These are phyloP conservation scores for Agapetus fuscipes DNA, from an alignment of 2,888 invertebrate species.

Conservation along the genomic window DNA sequence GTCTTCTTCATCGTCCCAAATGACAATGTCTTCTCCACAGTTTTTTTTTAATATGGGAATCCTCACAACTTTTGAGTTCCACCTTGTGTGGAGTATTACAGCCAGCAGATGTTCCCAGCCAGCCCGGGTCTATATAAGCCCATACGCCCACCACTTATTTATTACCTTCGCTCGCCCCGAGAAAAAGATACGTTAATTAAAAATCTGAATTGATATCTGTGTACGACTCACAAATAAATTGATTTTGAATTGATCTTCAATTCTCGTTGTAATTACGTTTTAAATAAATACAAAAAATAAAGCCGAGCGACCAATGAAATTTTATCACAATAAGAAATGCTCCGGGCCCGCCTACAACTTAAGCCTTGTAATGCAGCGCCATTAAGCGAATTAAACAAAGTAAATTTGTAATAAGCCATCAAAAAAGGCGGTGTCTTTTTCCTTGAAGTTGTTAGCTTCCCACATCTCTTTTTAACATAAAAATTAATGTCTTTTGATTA, in stretches of 20 bases:
- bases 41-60: too few species aligned
- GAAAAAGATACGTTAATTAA: constrained; percentile 48
- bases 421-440: too few species aligned
- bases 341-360: not conserved
- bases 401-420: too few species aligned
- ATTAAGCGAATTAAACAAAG: too few species aligned
- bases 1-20: too few species aligned
- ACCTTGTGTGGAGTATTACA: too few species aligned
- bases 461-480: too few species aligned
- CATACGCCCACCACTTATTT: constrained; percentile 38
- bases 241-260: constrained; percentile 20
- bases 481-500: too few species aligned
- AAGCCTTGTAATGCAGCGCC: too few species aligned
- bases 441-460: too few species aligned
- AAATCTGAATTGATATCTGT: constrained; percentile 29
- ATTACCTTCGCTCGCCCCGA: constrained; percentile 34
- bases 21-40: too few species aligned
- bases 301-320: constrained; percentile 1
- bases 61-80: too few species aligned
- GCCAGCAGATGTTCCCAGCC: not conserved
- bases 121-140: not conserved
- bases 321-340: not conserved
- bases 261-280: constrained; percentile 17
- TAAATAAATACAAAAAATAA: constrained; percentile 3
- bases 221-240: constrained; percentile 20